Percentiles rank a stretch among this genome's conserved stretches.
Conservation (phyloP, 2,888 invertebrate species). For the Drosophila barbarae region DNA sequence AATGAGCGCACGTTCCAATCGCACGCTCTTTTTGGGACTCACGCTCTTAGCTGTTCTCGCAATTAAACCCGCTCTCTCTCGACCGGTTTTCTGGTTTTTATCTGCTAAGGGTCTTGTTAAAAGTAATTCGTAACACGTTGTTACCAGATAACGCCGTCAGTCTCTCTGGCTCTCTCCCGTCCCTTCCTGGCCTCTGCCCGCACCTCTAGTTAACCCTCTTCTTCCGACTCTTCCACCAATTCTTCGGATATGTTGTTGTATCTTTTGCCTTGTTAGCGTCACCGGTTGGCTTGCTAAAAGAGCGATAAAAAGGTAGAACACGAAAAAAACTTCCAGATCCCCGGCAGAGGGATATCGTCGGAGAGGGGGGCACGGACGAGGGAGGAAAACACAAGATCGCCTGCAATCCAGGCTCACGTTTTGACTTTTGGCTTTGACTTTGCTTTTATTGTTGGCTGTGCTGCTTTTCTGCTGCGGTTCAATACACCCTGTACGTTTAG, state of each 20-base stretch:
- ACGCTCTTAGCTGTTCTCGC: constrained; percentile 12
- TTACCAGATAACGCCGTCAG: constrained; percentile 77
- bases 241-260: constrained; percentile 21
- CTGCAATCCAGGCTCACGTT: constrained; percentile 67
- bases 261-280: constrained; percentile 65
- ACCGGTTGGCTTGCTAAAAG: constrained; percentile 64
- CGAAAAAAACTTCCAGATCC: constrained; percentile 25
- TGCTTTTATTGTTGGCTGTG: constrained; percentile 28
- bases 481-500: constrained; percentile 68
- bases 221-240: constrained; percentile 11
- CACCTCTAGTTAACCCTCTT: constrained; percentile 22
- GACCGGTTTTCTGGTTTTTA: constrained; percentile 72
- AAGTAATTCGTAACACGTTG: constrained; percentile 79
- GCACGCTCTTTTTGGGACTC: constrained; percentile 22
- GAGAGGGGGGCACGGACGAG: not conserved
- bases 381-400: constrained; percentile 29
- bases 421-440: constrained; percentile 70
- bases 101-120: constrained; percentile 79
- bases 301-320: constrained; percentile 62
- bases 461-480: constrained; percentile 49
- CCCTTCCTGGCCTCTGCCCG: constrained; percentile 8
- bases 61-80: constrained; percentile 17
- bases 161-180: constrained; percentile 17
- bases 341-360: constrained; percentile 28
- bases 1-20: constrained; percentile 64